Base-by-base conservation (phyloP, 2,888 invertebrate species). In the Euproctis similis region DNA sequence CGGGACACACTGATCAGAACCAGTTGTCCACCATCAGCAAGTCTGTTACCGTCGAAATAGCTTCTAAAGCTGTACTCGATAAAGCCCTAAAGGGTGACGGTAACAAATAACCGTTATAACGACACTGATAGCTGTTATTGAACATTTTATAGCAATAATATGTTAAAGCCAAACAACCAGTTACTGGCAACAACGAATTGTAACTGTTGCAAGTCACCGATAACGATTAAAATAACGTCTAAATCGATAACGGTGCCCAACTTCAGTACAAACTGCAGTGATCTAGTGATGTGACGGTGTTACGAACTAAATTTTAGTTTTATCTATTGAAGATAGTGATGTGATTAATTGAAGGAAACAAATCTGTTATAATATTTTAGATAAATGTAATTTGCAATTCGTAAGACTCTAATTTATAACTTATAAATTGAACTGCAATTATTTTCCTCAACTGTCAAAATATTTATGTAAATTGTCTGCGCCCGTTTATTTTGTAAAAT, bases 31-130 rank as follows among this genome's bases (percentile, higher is more conserved):
- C 85, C 33, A 85, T 85, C 55, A 85, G 85, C 63, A 75, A 71
- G 30, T 72, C 82, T 1, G 85, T 85, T 33, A 85, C 85, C 17
- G 84, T 85, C 12, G 85, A 85, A 29, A 85, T 85, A 22, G 75
- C 77, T 0, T 72, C 80, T 12, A 82, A 82, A 26, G 59, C 68
- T 0, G 69, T 77, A 1, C 64, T 82, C 12, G 78, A 82, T 5
- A 57, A 63, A 8, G 80, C 81, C 1, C 53, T 81, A 1, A 81
- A 82, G 39, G 80, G 78, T 7, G 81, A 81, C 14, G 43, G 50
- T 20, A 68, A 69, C 28, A 57, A 59, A 28, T 55, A 56, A 50
- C 31, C 26, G 13, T 12, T 28, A 28, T 21, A 16, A 8, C 4
- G 12, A 2, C 4, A 19, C 12, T 8, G n/a, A 8, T 12, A 40